Base-by-base conservation (phyloP, 1,140 invertebrate species). In the Sycophila sp. region DNA sequence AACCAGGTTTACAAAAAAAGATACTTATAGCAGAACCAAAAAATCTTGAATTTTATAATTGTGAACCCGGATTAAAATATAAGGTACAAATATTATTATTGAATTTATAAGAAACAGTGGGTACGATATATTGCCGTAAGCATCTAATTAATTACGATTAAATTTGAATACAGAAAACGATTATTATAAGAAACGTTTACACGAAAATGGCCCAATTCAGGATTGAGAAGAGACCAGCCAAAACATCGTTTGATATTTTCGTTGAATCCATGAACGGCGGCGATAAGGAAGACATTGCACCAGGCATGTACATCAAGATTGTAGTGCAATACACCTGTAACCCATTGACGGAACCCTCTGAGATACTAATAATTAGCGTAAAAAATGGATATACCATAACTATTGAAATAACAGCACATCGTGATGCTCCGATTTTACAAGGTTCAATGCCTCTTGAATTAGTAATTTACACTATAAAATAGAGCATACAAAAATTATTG, bases 11-110 rank as follows among this genome's bases (percentile, higher is more conserved):
- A 2, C 32, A 17, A 17, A 71, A 69, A 62, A 64, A 34, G 15
- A 71, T 78, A 32, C 66, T 83, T 13, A 62, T 76, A 4, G 77
- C 77, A 8, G 58, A 71, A 7, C 75, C 78, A 10, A 56, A 68
- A 26, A 64, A 69, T 47, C 67, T 84, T 6, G 58, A 78, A 56
- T 83, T 83, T 74, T 62, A 69, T 40, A 82, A 83, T 65, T 84
- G 75, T 60, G 22, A 80, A 51, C 19, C 67, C 5, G 71, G 74
- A n/a, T 73, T 71, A 51, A 26, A 58, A 6, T 82, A 83, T 28
- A 75, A 73, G 71, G 78, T 78, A 69, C 1, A 62, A 49, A 30
- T 56, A 17, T n/a, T 42, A 56, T 49, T 24, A 24, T 49, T 13
- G 3, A 22, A 49, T 7, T 49, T 49, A 7, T 26, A 11, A 19